phyloP scores from a whole-genome alignment of 2,113 vertebrate genomes.

The Elephantulus edwardii region DNA sequence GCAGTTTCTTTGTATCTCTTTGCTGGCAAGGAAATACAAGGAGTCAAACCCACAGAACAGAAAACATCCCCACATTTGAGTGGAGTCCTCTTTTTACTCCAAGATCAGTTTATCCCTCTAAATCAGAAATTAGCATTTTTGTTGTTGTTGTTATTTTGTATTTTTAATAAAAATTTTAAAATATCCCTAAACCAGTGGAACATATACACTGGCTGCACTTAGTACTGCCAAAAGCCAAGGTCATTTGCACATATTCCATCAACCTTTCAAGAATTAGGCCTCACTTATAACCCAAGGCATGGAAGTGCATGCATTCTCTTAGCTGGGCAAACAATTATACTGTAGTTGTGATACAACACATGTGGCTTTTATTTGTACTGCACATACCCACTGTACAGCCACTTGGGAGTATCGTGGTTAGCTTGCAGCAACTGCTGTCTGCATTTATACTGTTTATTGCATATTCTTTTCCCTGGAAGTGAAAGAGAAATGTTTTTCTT shows the following conservation, averaged over 20 bases:
- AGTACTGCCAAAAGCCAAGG: conserved; percentile 84
- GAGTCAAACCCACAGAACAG: conserved; percentile 62
- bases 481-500: conserved; percentile 89
- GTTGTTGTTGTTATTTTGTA: background rate
- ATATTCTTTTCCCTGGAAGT: conserved; percentile 94
- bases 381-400: conserved; percentile 97
- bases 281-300: conserved; percentile 87
- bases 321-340: conserved; percentile 94
- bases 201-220: conserved; percentile 83
- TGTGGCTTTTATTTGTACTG: conserved; percentile 94
- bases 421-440: conserved; percentile 94
- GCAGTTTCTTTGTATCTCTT: conserved; percentile 75
- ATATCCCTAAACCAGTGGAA: conserved; percentile 75
- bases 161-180: conserved; percentile 47
- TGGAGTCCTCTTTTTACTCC: conserved; percentile 68
- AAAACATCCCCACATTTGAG: conserved; percentile 70
- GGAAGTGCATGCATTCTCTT: conserved; percentile 94
- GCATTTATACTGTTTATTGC: conserved; percentile 92
- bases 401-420: conserved; percentile 94
- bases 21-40: conserved; percentile 83
- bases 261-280: conserved; percentile 84
- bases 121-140: conserved; percentile 71
- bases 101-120: conserved; percentile 76
- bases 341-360: conserved; percentile 99
- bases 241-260: conserved; percentile 86